Base-by-base conservation (phyloP, 1,140 invertebrate species). In the Magallana angulata region DNA sequence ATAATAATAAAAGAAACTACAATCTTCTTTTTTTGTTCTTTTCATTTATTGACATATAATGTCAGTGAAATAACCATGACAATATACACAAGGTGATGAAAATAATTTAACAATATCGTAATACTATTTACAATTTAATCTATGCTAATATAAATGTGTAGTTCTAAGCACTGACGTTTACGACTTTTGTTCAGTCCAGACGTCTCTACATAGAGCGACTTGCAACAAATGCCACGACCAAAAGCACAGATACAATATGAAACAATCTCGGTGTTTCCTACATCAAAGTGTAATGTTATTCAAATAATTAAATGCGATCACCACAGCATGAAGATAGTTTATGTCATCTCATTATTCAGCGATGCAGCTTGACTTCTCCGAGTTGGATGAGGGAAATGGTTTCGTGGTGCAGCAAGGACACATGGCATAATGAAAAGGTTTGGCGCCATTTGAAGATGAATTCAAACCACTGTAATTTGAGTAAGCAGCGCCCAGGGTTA, bases 361-460 rank as follows among this genome's bases (percentile, higher is more conserved):
- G n/a, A 88, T 76, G 82, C 87, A 88, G 24, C 85, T 85, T 18
- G 87, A 83, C 83, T 88, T 88, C 14, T 88, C 87, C 1, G 84
- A 71, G 80, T 81, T 18, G 2, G 87, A 60, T 71, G 80, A 80
- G 12, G 81, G 24, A 18, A 86, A 89, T 11, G 88, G 88, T 81
- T 87, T 89, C 16, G 88, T 84, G 7, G 88, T 82, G 62, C 88
- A 89, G n/a, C 82, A 86, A 16, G 88, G 88, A 81, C 83, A 89
- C 88, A 89, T 89, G n/a, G 85, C 59, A 56, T 89, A 89, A 84
- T 86, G 88, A 58, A 89, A 87, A 16, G 88, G 88, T 81, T 89
- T 89, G n/a, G 85, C 30, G n/a, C 60, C 24, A 85, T 81, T 89
- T 9, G 57, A 82, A 0, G 64, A 62, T 24, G 85, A 76, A 76